Conservation (phyloP, 2,797 vertebrate species). For the Mus spretus region DNA sequence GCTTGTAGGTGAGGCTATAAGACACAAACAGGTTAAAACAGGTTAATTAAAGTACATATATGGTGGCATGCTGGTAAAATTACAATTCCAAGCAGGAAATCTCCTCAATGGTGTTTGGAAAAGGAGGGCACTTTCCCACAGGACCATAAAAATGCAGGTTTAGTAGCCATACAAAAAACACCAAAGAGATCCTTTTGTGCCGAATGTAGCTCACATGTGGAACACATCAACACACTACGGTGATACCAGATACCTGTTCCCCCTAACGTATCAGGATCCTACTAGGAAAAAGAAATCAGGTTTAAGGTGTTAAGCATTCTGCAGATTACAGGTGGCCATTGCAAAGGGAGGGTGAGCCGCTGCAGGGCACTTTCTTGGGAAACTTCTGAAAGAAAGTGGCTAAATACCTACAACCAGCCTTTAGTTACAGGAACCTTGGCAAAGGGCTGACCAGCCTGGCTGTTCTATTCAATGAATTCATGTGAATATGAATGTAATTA, state of each 20-base stretch:
- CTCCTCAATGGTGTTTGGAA: background rate
- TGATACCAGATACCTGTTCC: background rate
- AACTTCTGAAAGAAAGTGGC: background rate
- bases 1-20: background rate
- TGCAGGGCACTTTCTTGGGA: accelerated
- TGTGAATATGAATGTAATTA: no score
- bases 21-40: background rate
- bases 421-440: background rate
- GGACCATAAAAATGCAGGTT: background rate
- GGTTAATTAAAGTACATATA: background rate
- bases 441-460: accelerated
- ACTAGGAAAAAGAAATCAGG: background rate
- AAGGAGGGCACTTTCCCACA: background rate
- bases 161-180: background rate
- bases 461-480: background rate
- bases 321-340: background rate
- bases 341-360: accelerated
- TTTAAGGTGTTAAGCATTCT: background rate
- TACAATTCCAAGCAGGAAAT: background rate
- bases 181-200: background rate
- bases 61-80: accelerated
- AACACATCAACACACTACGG: background rate
- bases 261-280: background rate
- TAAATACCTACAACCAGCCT: background rate
- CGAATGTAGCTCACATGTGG: background rate